Percentiles rank a stretch among this genome's conserved stretches.
Conservation (phyloP, 2,797 vertebrate species). For the Falco naumanni region DNA sequence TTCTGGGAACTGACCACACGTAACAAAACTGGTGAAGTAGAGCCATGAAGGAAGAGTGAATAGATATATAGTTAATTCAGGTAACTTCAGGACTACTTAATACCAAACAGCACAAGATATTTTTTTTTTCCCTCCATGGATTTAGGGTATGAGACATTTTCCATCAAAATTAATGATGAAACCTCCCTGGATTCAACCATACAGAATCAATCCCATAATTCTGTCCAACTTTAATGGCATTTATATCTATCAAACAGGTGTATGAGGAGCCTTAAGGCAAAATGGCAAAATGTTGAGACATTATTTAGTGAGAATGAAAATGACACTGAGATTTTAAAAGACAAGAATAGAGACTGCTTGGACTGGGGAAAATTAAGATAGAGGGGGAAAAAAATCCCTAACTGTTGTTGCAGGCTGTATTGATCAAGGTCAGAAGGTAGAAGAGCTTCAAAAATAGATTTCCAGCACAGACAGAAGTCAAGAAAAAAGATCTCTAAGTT, state of each 20-base stretch:
- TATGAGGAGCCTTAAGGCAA: background rate
- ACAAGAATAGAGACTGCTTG: background rate
- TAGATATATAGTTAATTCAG: background rate
- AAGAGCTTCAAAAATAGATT: background rate
- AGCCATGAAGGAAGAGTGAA: background rate
- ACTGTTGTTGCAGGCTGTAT: background rate
- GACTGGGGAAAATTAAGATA: background rate
- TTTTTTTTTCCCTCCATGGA: background rate
- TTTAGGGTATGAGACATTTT: background rate
- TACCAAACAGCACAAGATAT: background rate
- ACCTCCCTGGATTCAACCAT: background rate
- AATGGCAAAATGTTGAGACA: background rate
- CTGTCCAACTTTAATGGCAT: background rate
- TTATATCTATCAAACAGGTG: background rate
- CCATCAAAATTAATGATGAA: background rate
- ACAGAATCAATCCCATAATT: background rate
- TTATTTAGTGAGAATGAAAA: background rate
- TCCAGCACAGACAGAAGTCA: background rate
- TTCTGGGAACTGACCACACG: background rate
- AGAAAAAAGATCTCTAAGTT: background rate
- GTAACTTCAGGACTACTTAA: background rate
- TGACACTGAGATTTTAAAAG: background rate
- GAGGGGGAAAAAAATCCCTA: accelerated
- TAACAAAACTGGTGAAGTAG: background rate
- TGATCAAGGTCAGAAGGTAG: background rate